Evolutionary conservation across 2,797 vertebrate genomes (phyloP), one percentile per base, ranked within the genome.

Genomic region (Mus minutoides): DNA sequence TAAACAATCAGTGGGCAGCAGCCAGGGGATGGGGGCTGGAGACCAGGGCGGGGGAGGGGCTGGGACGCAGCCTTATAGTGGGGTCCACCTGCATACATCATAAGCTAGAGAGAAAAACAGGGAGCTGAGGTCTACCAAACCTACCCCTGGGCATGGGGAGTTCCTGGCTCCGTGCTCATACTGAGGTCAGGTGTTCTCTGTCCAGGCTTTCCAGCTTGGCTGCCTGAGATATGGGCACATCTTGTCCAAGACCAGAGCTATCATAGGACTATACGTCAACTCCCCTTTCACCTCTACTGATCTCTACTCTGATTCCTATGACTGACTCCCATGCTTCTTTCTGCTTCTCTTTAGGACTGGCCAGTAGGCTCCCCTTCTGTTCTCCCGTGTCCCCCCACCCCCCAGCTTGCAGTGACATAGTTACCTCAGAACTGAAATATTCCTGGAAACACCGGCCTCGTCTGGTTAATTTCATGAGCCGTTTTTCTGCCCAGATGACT

Each of bases 1-100:
- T 98, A 98, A 98, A 98, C 98, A 98, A 97, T 98, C 98, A 96
- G 97, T 77, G 94, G 96, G 98, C 64, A 92, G 98, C 95, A 97
- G 97, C 88, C 96, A 94, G 60, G 49, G 64, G 60, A 95, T 91
- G 75, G 0, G 96, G 94, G 58, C 0, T 16, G 34, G 94, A 86
- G 90, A 85, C 79, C 88, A 87, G 77, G 73, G 19, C 71, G 91
- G 56, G 92, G 88, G 76, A 90, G 69, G 92, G 75, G 87, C 60
- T 21, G 29, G 69, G 79, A 77, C 60, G 26, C 56, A 52, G 88
- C 21, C 87, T 75, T 17, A 29, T 10, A 80, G 77, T 52, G 4
- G 2, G 58, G 78, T 96, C 93, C 83, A 97, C 96, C 97, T 97
- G 95, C 90, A 91, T 34, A 62, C 54, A 71, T 71, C 49, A 1